Base-by-base conservation (phyloP, 1,140 invertebrate genomes). In the Elymnias hypermnestra region DNA sequence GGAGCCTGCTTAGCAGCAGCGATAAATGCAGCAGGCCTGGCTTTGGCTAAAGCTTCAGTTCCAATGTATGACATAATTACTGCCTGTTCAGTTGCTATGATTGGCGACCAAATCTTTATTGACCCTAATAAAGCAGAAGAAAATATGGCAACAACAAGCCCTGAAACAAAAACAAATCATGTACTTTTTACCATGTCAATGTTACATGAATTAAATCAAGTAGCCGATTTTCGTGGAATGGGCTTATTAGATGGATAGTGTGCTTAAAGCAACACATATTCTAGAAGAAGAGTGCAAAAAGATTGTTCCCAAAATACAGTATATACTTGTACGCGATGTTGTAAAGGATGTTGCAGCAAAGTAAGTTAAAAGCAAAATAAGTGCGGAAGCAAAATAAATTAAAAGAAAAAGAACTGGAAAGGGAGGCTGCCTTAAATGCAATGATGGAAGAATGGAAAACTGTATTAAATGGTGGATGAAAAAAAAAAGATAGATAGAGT, bases 21-120 rank as follows among this genome's bases (percentile, higher is more conserved):
- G 7, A 94, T 98, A 17, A 97, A 93, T 46, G 94, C 92, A 71
- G 95, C 95, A 25, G 94, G 95, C 37, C 76, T 96, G 31, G 96
- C 96, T 2, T 67, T 97, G 47, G 90, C 92, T 2, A 92, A 95
- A 87, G 95, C 94, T 28, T 93, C 94, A 28, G 92, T 98, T 22
- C 95, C 96, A 13, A 95, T 97, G 89, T 97, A 94, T 83, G 96
- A 97, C 71, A 72, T 96, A 3, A 91, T 95, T 0, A 91, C 93
- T 5, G 92, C 94, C 10, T 89, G 90, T 7, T 91, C 94, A 3
- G 65, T 94, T 29, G 93, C 90, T 14, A 83, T 94, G 13, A 87
- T 90, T 60, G 88, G 86, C 9, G 78, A 91, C 36, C 65, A 73
- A 6, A 73, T 89, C 29, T 83, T 95, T 41, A 49, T 94, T 13